Evolutionary conservation across 2,888 invertebrate species (phyloP).

Genomic region (Strigamia transsilvanica): DNA sequence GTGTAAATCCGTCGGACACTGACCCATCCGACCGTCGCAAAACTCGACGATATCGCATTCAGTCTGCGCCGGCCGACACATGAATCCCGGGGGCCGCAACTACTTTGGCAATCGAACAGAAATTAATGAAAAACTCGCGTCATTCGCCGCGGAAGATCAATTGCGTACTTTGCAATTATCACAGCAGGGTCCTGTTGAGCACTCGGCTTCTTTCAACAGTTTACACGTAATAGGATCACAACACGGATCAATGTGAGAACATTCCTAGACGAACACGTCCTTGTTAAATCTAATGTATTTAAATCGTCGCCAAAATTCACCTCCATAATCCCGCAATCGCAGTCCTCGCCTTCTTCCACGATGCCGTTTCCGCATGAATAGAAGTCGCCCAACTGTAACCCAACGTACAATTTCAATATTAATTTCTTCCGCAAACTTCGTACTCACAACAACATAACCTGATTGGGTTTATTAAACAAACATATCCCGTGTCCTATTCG

Average conservation of each 20-base stretch:
- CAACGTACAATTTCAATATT: constrained; percentile 19
- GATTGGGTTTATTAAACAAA: constrained; percentile 91
- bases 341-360: constrained; percentile 95
- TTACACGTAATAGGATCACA: constrained; percentile 98
- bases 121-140: constrained; percentile 10
- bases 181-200: constrained; percentile 92
- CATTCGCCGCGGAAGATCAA: background rate
- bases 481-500: constrained; percentile 88
- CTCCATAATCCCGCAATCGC: constrained; percentile 93
- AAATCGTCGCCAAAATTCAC: constrained; percentile 58
- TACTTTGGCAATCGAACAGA: constrained; percentile 62
- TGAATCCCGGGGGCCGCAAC: constrained; percentile 77
- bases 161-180: constrained; percentile 81
- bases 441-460: constrained; percentile 68
- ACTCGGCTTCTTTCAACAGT: constrained; percentile 90
- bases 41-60: constrained; percentile 97
- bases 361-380: constrained; percentile 92
- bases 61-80: constrained; percentile 85
- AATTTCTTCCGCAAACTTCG: background rate
- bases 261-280: constrained; percentile 70
- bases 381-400: constrained; percentile 60
- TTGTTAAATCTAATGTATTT: background rate
- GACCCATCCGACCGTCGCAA: constrained; percentile 87
- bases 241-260: constrained; percentile 87
- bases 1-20: constrained; percentile 88